Percentiles rank a stretch among this genome's conserved stretches.
phyloP scores from a whole-genome alignment of 2,797 vertebrate genomes.

The Austrolebias charrua region DNA sequence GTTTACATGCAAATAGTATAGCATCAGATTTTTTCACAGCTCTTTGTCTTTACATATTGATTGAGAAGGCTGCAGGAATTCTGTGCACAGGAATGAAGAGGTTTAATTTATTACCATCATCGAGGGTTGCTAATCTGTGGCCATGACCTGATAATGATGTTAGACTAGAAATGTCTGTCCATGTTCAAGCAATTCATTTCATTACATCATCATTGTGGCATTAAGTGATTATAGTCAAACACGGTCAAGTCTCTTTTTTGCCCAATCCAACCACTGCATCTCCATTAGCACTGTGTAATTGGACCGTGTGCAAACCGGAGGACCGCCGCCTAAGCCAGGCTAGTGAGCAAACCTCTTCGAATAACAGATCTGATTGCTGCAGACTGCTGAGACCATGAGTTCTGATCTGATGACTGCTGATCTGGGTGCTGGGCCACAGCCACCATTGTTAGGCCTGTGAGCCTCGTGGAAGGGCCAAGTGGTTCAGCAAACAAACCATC shows the following conservation, averaged over 20 bases:
- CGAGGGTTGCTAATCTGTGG: conserved; percentile 25
- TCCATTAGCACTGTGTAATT: conserved; percentile 49
- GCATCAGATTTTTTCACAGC: conserved; percentile 8
- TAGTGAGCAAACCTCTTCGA: too few relatives aligned
- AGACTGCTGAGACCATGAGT: too few relatives aligned
- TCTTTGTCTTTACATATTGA: not conserved
- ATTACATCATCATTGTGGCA: conserved; percentile 54
- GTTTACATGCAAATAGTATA: conserved; percentile 22
- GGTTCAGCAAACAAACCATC: too few relatives aligned
- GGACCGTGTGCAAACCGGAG: too few relatives aligned
- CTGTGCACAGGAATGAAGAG: conserved; percentile 9
- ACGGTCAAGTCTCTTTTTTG: conserved; percentile 28
- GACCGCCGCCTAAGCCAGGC: too few relatives aligned
- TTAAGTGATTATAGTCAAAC: conserved; percentile 59
- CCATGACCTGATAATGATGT: conserved; percentile 55
- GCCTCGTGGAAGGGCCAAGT: too few relatives aligned
- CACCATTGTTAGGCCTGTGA: too few relatives aligned
- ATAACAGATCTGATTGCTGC: too few relatives aligned
- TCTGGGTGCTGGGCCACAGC: too few relatives aligned
- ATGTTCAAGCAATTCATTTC: conserved; percentile 39
- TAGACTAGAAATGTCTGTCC: conserved; percentile 32
- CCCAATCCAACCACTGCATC: conserved; percentile 25
- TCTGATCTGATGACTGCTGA: too few relatives aligned
- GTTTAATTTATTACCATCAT: conserved; percentile 31
- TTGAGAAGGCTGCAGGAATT: conserved; percentile 6